Conservation (phyloP, 30 jellyfish, hydroid and myxozoan species). For the Hydra vulgaris region DNA sequence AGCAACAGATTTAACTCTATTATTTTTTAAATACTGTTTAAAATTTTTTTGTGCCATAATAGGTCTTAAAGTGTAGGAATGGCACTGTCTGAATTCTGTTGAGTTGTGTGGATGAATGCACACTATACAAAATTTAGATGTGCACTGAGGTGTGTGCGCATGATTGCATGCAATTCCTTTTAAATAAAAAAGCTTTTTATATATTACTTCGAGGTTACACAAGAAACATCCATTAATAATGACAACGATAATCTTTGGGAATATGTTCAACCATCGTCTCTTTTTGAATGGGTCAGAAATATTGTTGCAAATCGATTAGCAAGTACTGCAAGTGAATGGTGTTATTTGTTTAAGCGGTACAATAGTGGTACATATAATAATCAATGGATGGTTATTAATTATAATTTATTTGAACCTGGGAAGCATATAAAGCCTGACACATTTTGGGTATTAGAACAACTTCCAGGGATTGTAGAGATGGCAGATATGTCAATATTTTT, state of each 20-base stretch:
- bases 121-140: too few relatives aligned
- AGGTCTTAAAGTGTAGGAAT: too few relatives aligned
- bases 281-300: slow-evolving; percentile 75
- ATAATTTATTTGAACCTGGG: slow-evolving; percentile 60
- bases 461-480: slow-evolving; percentile 90
- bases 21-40: too few relatives aligned
- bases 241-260: slow-evolving; percentile 61
- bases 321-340: slow-evolving; percentile 58
- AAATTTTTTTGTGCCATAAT: too few relatives aligned
- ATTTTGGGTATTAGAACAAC: slow-evolving; percentile 81
- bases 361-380: slow-evolving; percentile 89
- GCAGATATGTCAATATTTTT: slow-evolving; percentile 66
- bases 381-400: slow-evolving; percentile 90
- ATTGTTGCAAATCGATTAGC: slow-evolving; percentile 90
- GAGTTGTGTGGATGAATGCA: too few relatives aligned
- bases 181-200: too few relatives aligned
- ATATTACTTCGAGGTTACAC: slow-evolving; percentile 56
- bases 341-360: slow-evolving; percentile 55
- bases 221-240: slow-evolving; percentile 91
- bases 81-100: too few relatives aligned
- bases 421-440: slow-evolving; percentile 63
- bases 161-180: too few relatives aligned
- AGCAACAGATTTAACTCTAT: too few relatives aligned
- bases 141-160: too few relatives aligned
- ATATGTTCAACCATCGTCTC: slow-evolving; percentile 40